Evolutionary conservation across 2,888 invertebrate species (phyloP).

Genomic region (Merodon equestris): DNA sequence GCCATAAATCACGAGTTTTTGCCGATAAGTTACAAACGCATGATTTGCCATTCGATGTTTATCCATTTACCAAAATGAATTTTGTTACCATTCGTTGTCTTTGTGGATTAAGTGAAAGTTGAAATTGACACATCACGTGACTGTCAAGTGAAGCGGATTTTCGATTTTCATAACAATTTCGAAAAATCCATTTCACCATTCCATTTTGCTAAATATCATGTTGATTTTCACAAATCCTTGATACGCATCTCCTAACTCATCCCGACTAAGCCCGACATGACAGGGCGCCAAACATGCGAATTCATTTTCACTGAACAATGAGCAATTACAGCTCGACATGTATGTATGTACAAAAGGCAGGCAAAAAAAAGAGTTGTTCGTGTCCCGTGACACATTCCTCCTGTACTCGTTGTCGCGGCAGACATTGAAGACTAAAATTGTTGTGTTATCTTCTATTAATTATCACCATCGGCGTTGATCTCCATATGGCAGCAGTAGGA

Average conservation of each 20-base stretch:
- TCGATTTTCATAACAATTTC: not conserved
- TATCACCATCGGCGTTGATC: slow-evolving; percentile 67
- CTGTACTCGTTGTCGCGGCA: slow-evolving; percentile 11
- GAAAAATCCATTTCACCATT: too few species aligned
- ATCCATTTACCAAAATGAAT: too few species aligned
- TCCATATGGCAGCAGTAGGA: slow-evolving; percentile 43
- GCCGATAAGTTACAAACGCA: too few species aligned
- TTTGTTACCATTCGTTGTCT: too few species aligned
- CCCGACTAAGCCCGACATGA: not conserved
- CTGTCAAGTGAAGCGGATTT: not conserved
- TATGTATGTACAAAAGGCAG: too few species aligned
- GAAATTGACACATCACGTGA: too few species aligned
- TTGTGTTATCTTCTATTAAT: slow-evolving; percentile 64
- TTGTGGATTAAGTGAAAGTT: too few species aligned
- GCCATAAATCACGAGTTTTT: too few species aligned
- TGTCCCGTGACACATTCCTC: slow-evolving; percentile 50
- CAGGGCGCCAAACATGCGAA: slow-evolving; percentile 33
- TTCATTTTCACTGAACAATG: slow-evolving; percentile 19
- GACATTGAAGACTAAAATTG: slow-evolving; percentile 22
- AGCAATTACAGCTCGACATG: not conserved
- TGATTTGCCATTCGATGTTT: too few species aligned
- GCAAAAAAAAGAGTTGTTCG: not conserved
- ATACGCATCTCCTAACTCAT: not conserved
- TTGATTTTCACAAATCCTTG: too few species aligned
- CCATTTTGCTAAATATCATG: too few species aligned